Evolutionary conservation across 2,797 vertebrate genomes (phyloP).

Genomic region (Rhyacichthys aspro): DNA sequence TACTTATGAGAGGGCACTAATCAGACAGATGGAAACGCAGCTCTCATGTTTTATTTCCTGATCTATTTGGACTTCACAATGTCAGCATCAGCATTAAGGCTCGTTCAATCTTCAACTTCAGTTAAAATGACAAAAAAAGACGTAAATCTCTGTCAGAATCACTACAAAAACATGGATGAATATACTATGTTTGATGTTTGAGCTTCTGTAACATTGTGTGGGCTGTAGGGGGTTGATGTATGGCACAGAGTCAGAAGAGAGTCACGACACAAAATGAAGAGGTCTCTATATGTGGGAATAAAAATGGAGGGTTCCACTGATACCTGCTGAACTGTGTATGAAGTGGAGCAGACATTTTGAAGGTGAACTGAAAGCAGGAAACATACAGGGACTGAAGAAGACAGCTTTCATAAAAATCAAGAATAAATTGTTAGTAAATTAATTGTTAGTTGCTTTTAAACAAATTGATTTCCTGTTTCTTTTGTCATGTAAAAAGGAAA

Average conservation of each 20-base stretch:
- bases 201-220: slow-evolving; percentile 11
- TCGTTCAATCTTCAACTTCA: no score
- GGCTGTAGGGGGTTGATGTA: slow-evolving; percentile 17
- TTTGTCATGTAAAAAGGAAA: no score
- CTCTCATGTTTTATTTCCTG: no score
- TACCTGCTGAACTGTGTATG: slow-evolving; percentile 5
- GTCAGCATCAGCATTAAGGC: no score
- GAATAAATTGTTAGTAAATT: neutral
- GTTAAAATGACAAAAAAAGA: no score
- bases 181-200: neutral
- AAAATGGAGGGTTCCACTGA: neutral
- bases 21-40: no score
- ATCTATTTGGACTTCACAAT: no score
- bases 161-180: no score
- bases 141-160: no score
- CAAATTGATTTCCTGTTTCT: neutral
- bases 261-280: slow-evolving; percentile 43
- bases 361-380: slow-evolving; percentile 42
- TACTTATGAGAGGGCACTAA: no score
- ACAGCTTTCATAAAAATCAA: neutral
- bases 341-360: slow-evolving; percentile 50
- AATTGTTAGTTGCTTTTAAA: neutral
- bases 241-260: slow-evolving; percentile 29
- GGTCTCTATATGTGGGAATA: slow-evolving; percentile 4
- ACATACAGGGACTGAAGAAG: neutral